These are phyloP conservation scores for Leptinotarsa peninsularis DNA, from an alignment of 2,888 invertebrate species.

Conservation along the genomic window DNA sequence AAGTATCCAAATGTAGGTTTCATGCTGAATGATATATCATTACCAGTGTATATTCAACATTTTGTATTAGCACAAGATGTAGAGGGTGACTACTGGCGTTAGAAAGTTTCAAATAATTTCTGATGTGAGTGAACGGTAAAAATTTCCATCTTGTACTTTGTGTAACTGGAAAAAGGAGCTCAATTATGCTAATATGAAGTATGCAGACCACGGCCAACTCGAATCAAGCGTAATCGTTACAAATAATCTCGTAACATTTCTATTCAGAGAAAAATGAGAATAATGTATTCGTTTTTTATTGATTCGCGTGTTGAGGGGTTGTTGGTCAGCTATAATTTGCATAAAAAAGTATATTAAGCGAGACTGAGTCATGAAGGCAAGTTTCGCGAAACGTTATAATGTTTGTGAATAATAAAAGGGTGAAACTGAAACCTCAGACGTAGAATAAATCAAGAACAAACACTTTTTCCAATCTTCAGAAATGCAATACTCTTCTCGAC, in stretches of 20 bases:
- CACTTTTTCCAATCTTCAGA: too few species aligned
- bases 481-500: too few species aligned
- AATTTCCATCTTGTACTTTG: not conserved
- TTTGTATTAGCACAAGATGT: too few species aligned
- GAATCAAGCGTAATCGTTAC: not conserved
- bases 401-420: too few species aligned
- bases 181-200: not conserved
- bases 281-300: slow-evolving; percentile 24
- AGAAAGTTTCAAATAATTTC: not conserved
- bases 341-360: not conserved
- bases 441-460: too few species aligned
- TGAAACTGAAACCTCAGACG: too few species aligned
- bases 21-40: too few species aligned
- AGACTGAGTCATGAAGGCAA: not conserved
- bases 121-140: not conserved
- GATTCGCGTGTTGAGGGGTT: slow-evolving; percentile 12
- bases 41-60: too few species aligned
- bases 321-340: slow-evolving; percentile 1
- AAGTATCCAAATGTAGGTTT: too few species aligned
- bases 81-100: too few species aligned
- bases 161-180: not conserved
- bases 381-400: too few species aligned
- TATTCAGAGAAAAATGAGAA: not conserved
- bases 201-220: not conserved
- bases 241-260: slow-evolving; percentile 14